Evolutionary conservation across 1,140 invertebrate species (phyloP).

Genomic region (Drosophila nikananu): DNA sequence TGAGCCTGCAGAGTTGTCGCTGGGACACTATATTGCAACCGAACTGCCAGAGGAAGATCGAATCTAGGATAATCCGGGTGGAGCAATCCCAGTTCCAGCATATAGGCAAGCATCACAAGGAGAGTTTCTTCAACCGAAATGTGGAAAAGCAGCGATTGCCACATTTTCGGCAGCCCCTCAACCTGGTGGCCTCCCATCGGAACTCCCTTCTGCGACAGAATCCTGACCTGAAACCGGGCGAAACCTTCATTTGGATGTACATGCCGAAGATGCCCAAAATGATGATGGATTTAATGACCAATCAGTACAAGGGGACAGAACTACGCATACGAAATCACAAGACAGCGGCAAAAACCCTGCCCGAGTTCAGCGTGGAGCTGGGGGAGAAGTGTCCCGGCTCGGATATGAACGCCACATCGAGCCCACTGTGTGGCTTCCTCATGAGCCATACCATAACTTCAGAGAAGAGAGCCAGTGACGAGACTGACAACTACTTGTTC

Average conservation of each 20-base stretch:
- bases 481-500: neutral
- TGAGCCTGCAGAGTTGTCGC: constrained; percentile 42
- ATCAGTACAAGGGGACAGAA: constrained; percentile 12
- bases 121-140: neutral
- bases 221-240: constrained; percentile 3
- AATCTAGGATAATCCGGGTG: constrained; percentile 1
- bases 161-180: constrained; percentile 44
- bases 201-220: neutral
- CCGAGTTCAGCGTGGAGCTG: constrained; percentile 30
- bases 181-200: constrained; percentile 27
- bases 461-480: neutral
- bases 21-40: constrained; percentile 34
- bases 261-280: constrained; percentile 40
- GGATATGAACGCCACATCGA: neutral
- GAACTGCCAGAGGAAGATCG: constrained; percentile 7
- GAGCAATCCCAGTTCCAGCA: constrained; percentile 49
- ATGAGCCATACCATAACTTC: constrained; percentile 12
- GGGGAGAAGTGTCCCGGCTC: neutral
- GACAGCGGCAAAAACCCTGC: neutral
- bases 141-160: constrained; percentile 9
- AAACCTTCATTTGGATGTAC: constrained; percentile 61
- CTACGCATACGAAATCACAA: constrained; percentile 24
- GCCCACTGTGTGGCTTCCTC: constrained; percentile 33
- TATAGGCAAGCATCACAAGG: constrained; percentile 1
- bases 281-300: neutral